A percentile compares a stretch with the other conserved stretches of the same genome.
These are phyloP conservation scores for Platyura marginata DNA, from an alignment of 1,140 invertebrate species.

Conservation along the genomic window DNA sequence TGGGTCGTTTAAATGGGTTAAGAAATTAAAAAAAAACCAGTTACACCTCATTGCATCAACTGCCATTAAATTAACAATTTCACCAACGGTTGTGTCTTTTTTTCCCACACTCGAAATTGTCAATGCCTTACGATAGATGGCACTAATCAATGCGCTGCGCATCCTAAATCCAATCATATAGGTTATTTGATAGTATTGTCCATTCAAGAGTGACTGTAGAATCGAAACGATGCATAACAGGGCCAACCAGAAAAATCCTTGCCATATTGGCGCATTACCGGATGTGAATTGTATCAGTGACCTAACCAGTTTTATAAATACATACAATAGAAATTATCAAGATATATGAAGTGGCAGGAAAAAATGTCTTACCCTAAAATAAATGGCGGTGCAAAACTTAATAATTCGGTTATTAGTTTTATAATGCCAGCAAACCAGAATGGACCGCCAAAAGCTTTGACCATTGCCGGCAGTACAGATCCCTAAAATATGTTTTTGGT, in stretches of 20 bases:
- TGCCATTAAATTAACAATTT: conserved; percentile 87
- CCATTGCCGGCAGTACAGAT: conserved; percentile 17
- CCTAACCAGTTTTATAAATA: too few relatives aligned
- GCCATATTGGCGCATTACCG: conserved; percentile 29
- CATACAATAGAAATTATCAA: too few relatives aligned
- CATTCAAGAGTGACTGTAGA: conserved; percentile 70
- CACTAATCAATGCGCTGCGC: conserved; percentile 75
- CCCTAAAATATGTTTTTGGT: too few relatives aligned
- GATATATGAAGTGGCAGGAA: conserved; percentile 61
- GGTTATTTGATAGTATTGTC: conserved; percentile 82
- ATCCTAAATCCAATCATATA: conserved; percentile 81
- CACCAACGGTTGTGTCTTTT: conserved; percentile 74
- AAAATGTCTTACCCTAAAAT: conserved; percentile 43
- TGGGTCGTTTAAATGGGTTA: too few relatives aligned
- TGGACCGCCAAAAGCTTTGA: conserved; percentile 54
- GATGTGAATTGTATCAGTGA: too few relatives aligned
- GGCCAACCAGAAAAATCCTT: conserved; percentile 28
- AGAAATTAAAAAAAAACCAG: neutral
- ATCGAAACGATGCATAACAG: conserved; percentile 59
- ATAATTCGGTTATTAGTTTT: conserved; percentile 64
- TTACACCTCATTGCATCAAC: conserved; percentile 33
- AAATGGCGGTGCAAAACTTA: conserved; percentile 71
- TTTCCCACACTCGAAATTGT: conserved; percentile 56
- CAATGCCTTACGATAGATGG: conserved; percentile 83
- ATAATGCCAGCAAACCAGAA: conserved; percentile 57